Base-by-base conservation (phyloP, 2,888 invertebrate genomes). In the Watsonalla binaria region DNA sequence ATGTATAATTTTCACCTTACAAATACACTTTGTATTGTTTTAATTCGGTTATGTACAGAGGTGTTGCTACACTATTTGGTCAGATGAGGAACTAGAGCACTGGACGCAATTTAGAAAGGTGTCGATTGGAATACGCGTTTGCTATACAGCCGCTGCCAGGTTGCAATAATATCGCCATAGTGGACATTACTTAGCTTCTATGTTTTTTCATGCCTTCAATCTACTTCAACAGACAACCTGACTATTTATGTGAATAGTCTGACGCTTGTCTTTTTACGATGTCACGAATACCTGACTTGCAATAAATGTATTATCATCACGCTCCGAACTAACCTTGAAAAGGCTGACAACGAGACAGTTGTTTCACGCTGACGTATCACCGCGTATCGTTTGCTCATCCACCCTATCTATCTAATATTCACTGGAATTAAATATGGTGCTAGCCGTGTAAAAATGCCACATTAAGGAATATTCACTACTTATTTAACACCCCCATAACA, bases 41-140 rank as follows among this genome's bases (percentile, higher is more conserved):
- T 60, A 61, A 68, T 66, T 56, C 13, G 24, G 55, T 59, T 59
- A 62, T 58, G 61, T 65, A 60, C 58, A 59, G 48, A 58, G 49
- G 56, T 69, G 65, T 71, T 49, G 49, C 49, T 6, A 49, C 49
- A 49, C 34, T 49, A 49, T 49, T 75, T 72, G 63, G 59, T 60
- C 64, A 72, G 70, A 71, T 72, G 69, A 65, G 61, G 61, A 69
- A 66, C 62, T 64, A 63, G 70, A 68, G 61, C 72, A 54, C 51
- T 62, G 58, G 52, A 53, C 59, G 58, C 60, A 56, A 60, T 69
- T 71, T 70, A 67, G 68, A 71, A 70, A 74, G 73, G 70, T 70
- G 69, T 66, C 60, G 57, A 58, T 57, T 60, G 54, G 57, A 62
- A 14, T 47, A 48, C 49, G 37, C 37, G 49, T 6, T 15, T 5